A percentile compares a stretch with the other conserved stretches of the same genome.
Evolutionary conservation across 2,113 vertebrate species (phyloP).

Genomic region (Daubentonia madagascariensis): DNA sequence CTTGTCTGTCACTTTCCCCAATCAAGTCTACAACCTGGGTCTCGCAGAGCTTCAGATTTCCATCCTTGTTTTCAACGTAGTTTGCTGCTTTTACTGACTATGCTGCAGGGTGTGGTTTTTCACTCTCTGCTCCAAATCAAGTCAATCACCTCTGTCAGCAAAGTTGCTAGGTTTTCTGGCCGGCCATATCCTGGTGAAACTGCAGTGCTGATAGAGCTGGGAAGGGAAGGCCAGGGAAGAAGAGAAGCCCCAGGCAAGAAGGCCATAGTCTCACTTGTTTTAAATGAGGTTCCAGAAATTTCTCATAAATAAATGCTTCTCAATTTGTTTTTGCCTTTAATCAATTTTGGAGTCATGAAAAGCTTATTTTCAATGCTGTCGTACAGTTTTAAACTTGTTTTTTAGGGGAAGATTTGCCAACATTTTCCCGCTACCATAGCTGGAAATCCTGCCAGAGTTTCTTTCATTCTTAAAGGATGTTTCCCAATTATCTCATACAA

Average conservation of each 20-base stretch:
- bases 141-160: not conserved
- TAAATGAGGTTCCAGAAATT: not conserved
- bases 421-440: not conserved
- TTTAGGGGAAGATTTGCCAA: not conserved
- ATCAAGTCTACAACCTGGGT: not conserved
- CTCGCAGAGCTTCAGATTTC: not conserved
- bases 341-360: not conserved
- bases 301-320: not conserved
- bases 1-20: not conserved
- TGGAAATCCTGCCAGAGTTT: not conserved
- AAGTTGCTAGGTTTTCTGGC: not conserved
- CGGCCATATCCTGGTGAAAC: not conserved
- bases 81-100: not conserved
- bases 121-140: not conserved
- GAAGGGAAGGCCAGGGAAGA: fast-evolving
- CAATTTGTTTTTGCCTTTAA: not conserved
- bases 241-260: not conserved
- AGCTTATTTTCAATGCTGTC: not conserved
- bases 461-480: not conserved
- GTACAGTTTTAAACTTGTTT: not conserved
- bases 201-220: fast-evolving
- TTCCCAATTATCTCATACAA: not conserved
- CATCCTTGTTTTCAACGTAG: not conserved
- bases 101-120: fast-evolving
- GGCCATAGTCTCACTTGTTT: not conserved